Base-by-base conservation (phyloP, 2,113 vertebrate genomes). In the Catharus bicknelli region DNA sequence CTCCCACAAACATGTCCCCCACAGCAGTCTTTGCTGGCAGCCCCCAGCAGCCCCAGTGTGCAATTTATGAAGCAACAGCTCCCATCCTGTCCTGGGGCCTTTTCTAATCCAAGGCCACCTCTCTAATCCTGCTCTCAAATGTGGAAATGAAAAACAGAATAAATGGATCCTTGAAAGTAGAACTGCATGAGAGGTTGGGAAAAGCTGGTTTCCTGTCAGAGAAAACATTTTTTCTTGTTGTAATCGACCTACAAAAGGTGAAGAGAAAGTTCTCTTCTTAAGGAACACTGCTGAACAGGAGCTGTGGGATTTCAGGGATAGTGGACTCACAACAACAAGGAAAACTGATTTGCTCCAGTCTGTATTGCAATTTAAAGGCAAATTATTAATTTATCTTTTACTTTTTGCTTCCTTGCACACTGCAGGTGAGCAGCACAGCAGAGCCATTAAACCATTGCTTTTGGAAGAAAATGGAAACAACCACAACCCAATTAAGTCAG, bases 141-240 rank as follows among this genome's bases (percentile, higher is more conserved):
- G 73, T 48, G 94, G 58, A 89, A 96, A 86, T 58, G 63, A 76
- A 82, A 80, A 89, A n/a, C 32, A 57, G 58, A 74, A 72, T 82
- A 93, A 83, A 88, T 29, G 26, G 45, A 83, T 84, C 80, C 63
- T 66, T 81, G 40, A 51, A 69, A 81, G 27, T 34, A 54, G 81
- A 93, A 78, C 57, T 78, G 45, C 80, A 92, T 29, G 29, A 91
- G 54, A 79, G 34, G 54, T 12, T 78, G 34, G 88, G 61, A 55
- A 88, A 82, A 86, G 68, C 59, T 84, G 50, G 50, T 87, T 93
- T 93, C 25, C 82, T 91, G 51, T 53, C 64, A 64, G 67, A 93
- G 90, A 86, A 57, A 87, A 51, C 54, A 63, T 79, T 92, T 81
- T 34, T 38, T 88, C 11, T 67, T 78, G 9, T 70, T 94, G 27